These are phyloP conservation scores for Hydrozoanthus gracilis DNA, from an alignment of 92 coral and sea anemone species.

Conservation along the genomic window DNA sequence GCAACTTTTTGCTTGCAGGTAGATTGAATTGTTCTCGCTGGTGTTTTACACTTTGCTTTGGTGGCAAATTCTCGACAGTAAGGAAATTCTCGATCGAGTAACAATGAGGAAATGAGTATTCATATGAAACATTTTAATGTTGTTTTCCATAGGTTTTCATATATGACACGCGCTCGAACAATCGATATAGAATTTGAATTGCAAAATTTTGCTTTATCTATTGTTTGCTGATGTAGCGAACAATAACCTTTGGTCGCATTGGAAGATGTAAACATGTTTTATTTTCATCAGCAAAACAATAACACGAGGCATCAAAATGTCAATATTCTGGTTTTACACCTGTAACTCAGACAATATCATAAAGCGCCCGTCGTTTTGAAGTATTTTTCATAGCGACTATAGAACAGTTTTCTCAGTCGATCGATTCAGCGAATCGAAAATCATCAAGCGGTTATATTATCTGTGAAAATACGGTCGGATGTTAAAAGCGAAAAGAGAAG, in stretches of 20 bases:
- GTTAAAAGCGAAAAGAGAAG: too few relatives aligned
- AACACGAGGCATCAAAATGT: background rate
- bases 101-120: background rate
- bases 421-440: too few relatives aligned
- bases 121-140: background rate
- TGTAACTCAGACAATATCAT: too few relatives aligned
- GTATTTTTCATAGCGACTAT: too few relatives aligned
- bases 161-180: constrained; percentile 22
- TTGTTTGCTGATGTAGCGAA: background rate
- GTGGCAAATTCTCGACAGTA: background rate
- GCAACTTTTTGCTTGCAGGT: constrained; percentile 14
- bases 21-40: constrained; percentile 6
- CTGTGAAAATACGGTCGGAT: too few relatives aligned
- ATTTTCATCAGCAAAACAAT: constrained; percentile 8
- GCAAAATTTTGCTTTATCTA: constrained; percentile 1
- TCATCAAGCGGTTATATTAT: too few relatives aligned
- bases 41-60: constrained; percentile 6
- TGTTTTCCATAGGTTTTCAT: background rate
- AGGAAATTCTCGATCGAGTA: background rate
- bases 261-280: background rate
- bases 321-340: background rate
- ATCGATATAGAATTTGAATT: constrained; percentile 13
- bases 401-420: too few relatives aligned
- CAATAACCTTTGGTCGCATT: background rate
- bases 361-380: too few relatives aligned